A percentile compares a stretch with the other conserved stretches of the same genome.
These are phyloP conservation scores for Himalopsyche japonica DNA, from an alignment of 2,888 invertebrate genomes.

Conservation along the genomic window DNA sequence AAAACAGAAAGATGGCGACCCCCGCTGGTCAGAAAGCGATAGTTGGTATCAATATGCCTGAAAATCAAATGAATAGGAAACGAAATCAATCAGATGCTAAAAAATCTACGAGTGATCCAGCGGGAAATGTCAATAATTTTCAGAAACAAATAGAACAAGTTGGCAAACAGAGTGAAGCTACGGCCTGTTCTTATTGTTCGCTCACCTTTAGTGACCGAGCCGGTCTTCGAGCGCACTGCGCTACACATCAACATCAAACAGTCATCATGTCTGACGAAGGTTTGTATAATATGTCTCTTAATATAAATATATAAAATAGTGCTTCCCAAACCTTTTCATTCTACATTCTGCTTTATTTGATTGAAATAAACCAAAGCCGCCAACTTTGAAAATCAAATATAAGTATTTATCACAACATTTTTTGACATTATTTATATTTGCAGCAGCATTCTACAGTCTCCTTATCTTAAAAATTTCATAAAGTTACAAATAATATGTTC, in stretches of 20 bases:
- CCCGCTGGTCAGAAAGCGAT: conserved; percentile 24
- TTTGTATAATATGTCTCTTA: conserved; percentile 17
- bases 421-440: too few relatives aligned
- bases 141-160: conserved; percentile 40
- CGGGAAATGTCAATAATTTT: conserved; percentile 33
- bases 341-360: too few relatives aligned
- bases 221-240: conserved; percentile 62
- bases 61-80: conserved; percentile 15
- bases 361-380: too few relatives aligned
- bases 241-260: conserved; percentile 62
- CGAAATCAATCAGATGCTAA: conserved; percentile 39
- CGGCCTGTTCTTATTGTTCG: conserved; percentile 62
- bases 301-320: too few relatives aligned
- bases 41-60: conserved; percentile 4
- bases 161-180: conserved; percentile 42
- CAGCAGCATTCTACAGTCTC: too few relatives aligned
- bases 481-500: too few relatives aligned
- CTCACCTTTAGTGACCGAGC: conserved; percentile 58
- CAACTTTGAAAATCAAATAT: too few relatives aligned
- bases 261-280: conserved; percentile 72
- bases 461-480: too few relatives aligned
- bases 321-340: too few relatives aligned
- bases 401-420: too few relatives aligned
- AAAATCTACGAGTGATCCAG: conserved; percentile 41
- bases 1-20: conserved; percentile 10